Base-by-base conservation (phyloP, 2,797 vertebrate species). In the Brotula barbata region DNA sequence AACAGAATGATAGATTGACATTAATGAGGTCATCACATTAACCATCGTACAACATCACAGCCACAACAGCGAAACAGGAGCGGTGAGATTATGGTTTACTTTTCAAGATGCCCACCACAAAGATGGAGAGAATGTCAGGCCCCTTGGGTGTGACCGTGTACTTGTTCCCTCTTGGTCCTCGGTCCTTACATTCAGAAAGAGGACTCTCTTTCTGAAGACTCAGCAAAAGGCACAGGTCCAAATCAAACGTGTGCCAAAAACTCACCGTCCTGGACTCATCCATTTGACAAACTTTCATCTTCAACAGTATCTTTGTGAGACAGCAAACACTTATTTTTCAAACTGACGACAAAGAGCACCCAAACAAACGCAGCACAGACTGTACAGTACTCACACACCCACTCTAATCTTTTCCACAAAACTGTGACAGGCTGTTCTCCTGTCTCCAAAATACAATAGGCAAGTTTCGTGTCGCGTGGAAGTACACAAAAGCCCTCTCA, bases 1-100 rank as follows among this genome's bases (percentile, higher is more conserved):
- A 88, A 79, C 71, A 21, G 47, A 10, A 51, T 65, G 76, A 83
- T 83, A 82, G 80, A 68, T 37, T 28, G 25, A 8, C 4, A 28
- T 8, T 28, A 49, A 17, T 36, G 13, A 65, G 58, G 43, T 59
- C 46, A 19, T 40, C 7, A 48, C 22, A 31, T 63, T 54, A 31
- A 57, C 59, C 54, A 54, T 67, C 49, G 47, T 22, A 34, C 11
- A 28, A 59, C 17, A 39, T 50, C 52, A 31, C 14, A 31, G n/a
- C 62, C 44, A 51, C 64, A 59, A 20, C 49, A 17, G 36, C 0
- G 1, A 8, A 79, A 63, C 12, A 16, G 23, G 4, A 33, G 16
- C 70, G 43, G 37, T 57, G 42, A 34, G 23, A 33, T 28, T 28
- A 28, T 28, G 25, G 25, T 28, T 8, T 33, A 33, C 31, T 51